Evolutionary conservation across 2,113 vertebrate species (phyloP).

Genomic region (Gnathonemus longibarbis): DNA sequence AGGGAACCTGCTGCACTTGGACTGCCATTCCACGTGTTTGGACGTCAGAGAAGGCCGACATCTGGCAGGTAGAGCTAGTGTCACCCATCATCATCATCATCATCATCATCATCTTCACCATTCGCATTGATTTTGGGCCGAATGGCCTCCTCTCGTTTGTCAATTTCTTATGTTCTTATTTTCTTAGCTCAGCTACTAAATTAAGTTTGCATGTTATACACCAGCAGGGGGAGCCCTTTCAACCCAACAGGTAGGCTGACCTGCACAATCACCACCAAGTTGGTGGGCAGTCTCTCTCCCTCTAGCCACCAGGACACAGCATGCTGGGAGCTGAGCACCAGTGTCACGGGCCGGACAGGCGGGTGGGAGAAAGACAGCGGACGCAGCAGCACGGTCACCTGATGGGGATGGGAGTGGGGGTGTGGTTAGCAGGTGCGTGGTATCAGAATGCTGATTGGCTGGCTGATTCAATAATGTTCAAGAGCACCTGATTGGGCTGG

Average conservation of each 20-base stretch:
- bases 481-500: conserved; percentile 40
- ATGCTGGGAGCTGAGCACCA: conserved; percentile 57
- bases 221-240: neutral
- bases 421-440: neutral
- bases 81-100: neutral
- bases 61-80: conserved; percentile 29
- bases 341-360: conserved; percentile 36
- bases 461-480: neutral
- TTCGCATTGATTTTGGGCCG: neutral
- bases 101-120: neutral
- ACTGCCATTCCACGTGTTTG: conserved; percentile 30
- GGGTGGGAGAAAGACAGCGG: conserved; percentile 37
- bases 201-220: neutral
- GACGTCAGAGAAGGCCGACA: conserved; percentile 49
- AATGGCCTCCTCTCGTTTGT: too few species aligned
- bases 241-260: conserved; percentile 31
- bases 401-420: too few species aligned
- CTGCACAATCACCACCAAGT: conserved; percentile 51
- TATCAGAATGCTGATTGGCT: neutral
- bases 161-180: too few species aligned
- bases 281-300: conserved; percentile 39
- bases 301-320: conserved; percentile 54
- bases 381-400: conserved; percentile 58
- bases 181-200: neutral
- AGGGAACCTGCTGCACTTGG: conserved; percentile 32